Conservation (phyloP, 2,113 vertebrate species). For the Steatornis caripensis region DNA sequence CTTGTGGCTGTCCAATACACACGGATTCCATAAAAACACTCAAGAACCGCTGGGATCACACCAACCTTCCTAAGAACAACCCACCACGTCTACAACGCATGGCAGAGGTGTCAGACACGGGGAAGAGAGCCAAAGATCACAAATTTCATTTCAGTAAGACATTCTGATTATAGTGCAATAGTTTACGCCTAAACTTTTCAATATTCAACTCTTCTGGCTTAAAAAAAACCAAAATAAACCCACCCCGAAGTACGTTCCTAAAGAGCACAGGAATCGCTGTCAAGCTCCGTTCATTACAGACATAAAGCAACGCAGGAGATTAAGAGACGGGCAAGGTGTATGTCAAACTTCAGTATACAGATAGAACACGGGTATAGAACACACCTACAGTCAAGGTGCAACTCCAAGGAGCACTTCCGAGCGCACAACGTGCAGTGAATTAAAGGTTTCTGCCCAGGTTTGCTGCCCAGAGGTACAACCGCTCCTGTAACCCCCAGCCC, state of each 20-base stretch:
- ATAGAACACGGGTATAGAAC: fast-evolving
- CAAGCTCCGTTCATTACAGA: background rate
- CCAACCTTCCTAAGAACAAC: background rate
- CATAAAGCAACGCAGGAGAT: background rate
- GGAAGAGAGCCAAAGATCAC: background rate
- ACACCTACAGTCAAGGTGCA: background rate
- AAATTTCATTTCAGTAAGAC: background rate
- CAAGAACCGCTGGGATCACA: background rate
- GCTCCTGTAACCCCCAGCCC: background rate
- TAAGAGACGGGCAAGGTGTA: background rate
- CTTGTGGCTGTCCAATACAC: background rate
- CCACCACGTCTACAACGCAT: background rate
- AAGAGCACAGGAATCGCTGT: background rate
- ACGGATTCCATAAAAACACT: background rate
- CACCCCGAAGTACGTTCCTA: background rate
- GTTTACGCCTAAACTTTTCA: background rate
- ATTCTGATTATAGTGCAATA: background rate
- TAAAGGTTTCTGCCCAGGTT: background rate
- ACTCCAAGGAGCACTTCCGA: background rate
- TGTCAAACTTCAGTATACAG: background rate
- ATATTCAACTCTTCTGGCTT: background rate
- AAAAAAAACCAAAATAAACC: background rate
- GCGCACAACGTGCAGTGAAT: background rate
- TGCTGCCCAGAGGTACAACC: background rate
- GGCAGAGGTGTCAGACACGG: background rate